Percentiles rank a stretch among this genome's conserved stretches.
Evolutionary conservation across 64 coral and sea anemone species (phyloP).

Genomic region (Actinia equina): DNA sequence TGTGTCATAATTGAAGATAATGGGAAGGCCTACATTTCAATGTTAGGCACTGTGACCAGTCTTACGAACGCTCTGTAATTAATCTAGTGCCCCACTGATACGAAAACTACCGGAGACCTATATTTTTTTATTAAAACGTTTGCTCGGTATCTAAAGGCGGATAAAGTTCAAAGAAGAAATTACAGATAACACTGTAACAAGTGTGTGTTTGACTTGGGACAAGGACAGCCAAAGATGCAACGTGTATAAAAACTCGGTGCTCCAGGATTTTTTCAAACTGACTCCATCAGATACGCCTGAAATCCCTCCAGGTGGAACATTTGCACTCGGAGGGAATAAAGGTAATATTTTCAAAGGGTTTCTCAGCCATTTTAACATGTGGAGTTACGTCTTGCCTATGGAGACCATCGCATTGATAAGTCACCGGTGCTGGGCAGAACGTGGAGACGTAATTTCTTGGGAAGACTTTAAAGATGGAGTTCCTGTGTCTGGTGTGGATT

Average conservation of each 20-base stretch:
- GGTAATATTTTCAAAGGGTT: neutral
- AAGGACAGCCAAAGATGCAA: neutral
- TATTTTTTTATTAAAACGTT: no score
- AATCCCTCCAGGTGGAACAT: neutral
- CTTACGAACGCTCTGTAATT: no score
- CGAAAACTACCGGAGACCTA: no score
- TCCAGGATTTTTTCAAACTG: neutral
- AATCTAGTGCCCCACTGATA: no score
- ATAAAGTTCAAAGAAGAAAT: neutral
- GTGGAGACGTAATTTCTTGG: conserved; percentile 33
- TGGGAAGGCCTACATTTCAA: no score
- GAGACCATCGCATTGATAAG: neutral
- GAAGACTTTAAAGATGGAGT: neutral
- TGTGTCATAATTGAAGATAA: no score
- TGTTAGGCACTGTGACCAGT: no score
- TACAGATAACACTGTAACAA: neutral
- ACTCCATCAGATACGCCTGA: neutral
- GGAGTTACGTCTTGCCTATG: conserved; percentile 14
- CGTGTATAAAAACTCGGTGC: conserved; percentile 3
- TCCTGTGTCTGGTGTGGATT: neutral
- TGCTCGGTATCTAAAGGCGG: neutral
- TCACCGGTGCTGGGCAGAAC: conserved; percentile 28
- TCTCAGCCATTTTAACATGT: conserved; percentile 24
- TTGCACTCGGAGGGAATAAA: neutral
- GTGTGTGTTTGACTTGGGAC: conserved; percentile 27